Evolutionary conservation across 2,113 vertebrate species (phyloP).

Genomic region (Eclectus roratus): DNA sequence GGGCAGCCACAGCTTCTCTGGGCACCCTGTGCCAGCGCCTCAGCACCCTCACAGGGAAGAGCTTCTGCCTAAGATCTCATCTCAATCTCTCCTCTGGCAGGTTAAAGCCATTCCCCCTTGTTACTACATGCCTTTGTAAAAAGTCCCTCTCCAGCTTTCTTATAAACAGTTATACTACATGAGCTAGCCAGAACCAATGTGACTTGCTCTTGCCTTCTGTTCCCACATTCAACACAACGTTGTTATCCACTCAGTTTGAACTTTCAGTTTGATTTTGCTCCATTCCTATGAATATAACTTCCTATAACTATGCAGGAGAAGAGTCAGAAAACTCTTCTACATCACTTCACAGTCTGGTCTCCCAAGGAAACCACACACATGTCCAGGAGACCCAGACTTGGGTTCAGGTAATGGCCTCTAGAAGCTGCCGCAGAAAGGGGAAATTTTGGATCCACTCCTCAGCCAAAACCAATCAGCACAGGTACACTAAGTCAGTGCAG

Average conservation of each 20-base stretch:
- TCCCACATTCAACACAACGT: not conserved
- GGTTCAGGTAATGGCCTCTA: not conserved
- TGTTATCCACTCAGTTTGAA: not conserved
- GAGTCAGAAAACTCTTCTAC: not conserved
- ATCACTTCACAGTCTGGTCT: not conserved
- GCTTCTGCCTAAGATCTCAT: not conserved
- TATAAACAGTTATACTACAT: accelerated
- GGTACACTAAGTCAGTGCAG: not conserved
- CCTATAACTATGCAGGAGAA: not conserved
- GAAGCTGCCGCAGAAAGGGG: not conserved
- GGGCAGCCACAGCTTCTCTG: not conserved
- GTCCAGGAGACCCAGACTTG: not conserved
- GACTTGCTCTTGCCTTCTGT: not conserved
- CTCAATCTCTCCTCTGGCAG: not conserved
- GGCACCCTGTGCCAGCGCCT: not conserved
- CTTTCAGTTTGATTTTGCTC: not conserved
- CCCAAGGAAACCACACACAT: not conserved
- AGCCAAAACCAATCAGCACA: not conserved
- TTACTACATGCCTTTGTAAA: not conserved
- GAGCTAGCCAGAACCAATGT: not conserved
- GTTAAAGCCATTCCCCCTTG: not conserved
- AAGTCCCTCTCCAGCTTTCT: not conserved
- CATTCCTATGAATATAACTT: not conserved
- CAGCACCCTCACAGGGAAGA: not conserved
- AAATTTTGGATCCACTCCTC: not conserved